A percentile compares a stretch with the other conserved stretches of the same genome.
phyloP scores from a whole-genome alignment of 2,888 invertebrate species.

The Drosophila histrio region DNA sequence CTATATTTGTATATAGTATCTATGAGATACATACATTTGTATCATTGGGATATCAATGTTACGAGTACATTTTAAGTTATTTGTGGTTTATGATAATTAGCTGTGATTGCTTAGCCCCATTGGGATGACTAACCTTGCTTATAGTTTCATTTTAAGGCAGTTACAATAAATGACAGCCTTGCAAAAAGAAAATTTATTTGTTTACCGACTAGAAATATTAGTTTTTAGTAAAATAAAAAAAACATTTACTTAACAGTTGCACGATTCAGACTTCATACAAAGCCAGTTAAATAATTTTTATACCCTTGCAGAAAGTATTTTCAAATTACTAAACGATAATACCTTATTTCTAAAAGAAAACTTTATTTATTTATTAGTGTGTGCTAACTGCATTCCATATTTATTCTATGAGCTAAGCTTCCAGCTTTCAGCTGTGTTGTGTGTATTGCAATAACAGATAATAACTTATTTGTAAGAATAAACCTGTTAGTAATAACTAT shows the following conservation, averaged over 20 bases:
- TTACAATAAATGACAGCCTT: neutral
- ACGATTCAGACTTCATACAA: neutral
- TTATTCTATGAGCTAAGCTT: too few relatives aligned
- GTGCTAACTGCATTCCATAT: too few relatives aligned
- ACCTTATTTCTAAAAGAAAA: too few relatives aligned
- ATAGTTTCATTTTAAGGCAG: slow-evolving; percentile 21
- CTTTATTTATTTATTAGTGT: too few relatives aligned
- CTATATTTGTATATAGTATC: neutral
- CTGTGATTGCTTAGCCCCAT: neutral
- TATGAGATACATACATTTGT: slow-evolving; percentile 19
- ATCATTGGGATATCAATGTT: slow-evolving; percentile 52
- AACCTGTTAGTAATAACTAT: too few relatives aligned
- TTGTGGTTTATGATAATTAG: slow-evolving; percentile 33
- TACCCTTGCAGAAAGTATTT: too few relatives aligned
- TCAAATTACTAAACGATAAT: too few relatives aligned
- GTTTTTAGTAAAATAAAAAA: neutral
- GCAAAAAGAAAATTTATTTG: neutral
- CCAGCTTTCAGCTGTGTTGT: too few relatives aligned
- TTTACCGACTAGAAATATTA: neutral
- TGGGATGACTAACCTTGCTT: neutral
- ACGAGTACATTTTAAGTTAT: slow-evolving; percentile 25
- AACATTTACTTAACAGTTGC: neutral
- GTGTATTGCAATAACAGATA: too few relatives aligned
- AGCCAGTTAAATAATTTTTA: neutral
- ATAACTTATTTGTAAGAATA: too few relatives aligned